Evolutionary conservation across 2,113 vertebrate species (phyloP).

Genomic region (Oenanthe oenanthe): DNA sequence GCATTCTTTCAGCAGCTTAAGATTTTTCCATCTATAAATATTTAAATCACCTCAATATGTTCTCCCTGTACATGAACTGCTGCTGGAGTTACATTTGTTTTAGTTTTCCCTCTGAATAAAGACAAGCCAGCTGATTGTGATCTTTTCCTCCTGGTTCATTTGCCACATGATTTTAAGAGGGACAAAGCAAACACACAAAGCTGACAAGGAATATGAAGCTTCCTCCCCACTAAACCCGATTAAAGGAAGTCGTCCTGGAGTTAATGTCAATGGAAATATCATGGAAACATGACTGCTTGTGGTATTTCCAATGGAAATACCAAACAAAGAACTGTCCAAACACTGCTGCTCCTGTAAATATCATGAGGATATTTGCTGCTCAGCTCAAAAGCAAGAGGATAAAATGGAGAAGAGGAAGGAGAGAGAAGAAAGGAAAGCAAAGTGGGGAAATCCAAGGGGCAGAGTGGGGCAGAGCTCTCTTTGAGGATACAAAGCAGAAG

Average conservation of each 20-base stretch:
- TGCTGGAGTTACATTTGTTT: slow-evolving; percentile 9
- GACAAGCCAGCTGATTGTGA: slow-evolving; percentile 19
- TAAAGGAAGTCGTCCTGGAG: slow-evolving; percentile 47
- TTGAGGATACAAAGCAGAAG: not conserved
- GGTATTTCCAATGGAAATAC: slow-evolving; percentile 71
- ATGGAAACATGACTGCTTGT: slow-evolving; percentile 54
- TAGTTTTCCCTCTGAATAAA: slow-evolving; percentile 8
- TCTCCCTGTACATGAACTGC: not conserved
- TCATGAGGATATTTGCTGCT: slow-evolving; percentile 53
- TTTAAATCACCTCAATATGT: not conserved
- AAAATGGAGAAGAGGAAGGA: slow-evolving; percentile 18
- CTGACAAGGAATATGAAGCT: slow-evolving; percentile 15
- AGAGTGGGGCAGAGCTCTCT: not conserved
- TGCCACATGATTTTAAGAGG: not conserved
- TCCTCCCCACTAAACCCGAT: not conserved
- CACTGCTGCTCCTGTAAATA: slow-evolving; percentile 63
- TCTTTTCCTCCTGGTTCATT: slow-evolving; percentile 15
- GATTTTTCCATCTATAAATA: not conserved
- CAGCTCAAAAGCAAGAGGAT: slow-evolving; percentile 10
- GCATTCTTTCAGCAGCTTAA: not conserved
- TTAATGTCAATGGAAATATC: slow-evolving; percentile 67
- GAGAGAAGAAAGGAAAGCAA: not conserved
- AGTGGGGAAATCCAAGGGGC: not conserved
- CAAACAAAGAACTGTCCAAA: slow-evolving; percentile 50
- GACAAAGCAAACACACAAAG: slow-evolving; percentile 21